Percentiles rank a stretch among this genome's conserved stretches.
Evolutionary conservation across 2,888 invertebrate species (phyloP).

Genomic region (Tenthredo livida): DNA sequence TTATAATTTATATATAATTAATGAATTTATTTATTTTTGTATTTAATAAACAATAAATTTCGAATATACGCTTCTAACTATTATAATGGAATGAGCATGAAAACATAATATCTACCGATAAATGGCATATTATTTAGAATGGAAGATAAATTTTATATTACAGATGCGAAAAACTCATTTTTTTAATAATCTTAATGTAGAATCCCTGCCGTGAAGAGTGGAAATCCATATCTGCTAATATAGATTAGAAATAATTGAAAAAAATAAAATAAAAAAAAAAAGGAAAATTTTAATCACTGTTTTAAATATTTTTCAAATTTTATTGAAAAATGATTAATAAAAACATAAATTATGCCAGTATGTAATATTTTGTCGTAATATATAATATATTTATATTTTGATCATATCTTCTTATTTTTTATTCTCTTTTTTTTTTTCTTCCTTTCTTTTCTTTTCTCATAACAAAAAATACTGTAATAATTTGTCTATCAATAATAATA

Average conservation of each 20-base stretch:
- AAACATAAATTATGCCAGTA: constrained; percentile 71
- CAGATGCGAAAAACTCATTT: background rate
- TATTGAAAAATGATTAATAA: constrained; percentile 72
- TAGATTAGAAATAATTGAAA: background rate
- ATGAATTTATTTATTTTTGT: background rate
- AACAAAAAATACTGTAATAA: constrained; percentile 63
- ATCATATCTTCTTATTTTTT: constrained; percentile 62
- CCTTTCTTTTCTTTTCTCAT: constrained; percentile 53
- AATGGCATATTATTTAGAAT: background rate
- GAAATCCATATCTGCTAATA: background rate
- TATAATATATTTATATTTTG: constrained; percentile 63
- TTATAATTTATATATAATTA: background rate
- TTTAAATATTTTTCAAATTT: constrained; percentile 62
- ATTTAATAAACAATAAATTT: background rate
- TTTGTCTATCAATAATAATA: constrained; percentile 23
- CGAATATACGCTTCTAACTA: background rate
- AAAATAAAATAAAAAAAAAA: background rate
- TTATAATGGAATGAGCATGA: background rate
- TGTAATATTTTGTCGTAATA: constrained; percentile 60
- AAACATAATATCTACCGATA: constrained; percentile 7
- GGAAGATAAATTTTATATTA: background rate
- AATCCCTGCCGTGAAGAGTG: background rate
- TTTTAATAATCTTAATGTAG: background rate
- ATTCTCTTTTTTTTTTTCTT: constrained; percentile 56
- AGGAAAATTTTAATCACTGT: background rate